Percentiles rank a stretch among this genome's conserved stretches.
phyloP scores from a whole-genome alignment of 1,140 invertebrate species.

The Heliconius eleuchia region DNA sequence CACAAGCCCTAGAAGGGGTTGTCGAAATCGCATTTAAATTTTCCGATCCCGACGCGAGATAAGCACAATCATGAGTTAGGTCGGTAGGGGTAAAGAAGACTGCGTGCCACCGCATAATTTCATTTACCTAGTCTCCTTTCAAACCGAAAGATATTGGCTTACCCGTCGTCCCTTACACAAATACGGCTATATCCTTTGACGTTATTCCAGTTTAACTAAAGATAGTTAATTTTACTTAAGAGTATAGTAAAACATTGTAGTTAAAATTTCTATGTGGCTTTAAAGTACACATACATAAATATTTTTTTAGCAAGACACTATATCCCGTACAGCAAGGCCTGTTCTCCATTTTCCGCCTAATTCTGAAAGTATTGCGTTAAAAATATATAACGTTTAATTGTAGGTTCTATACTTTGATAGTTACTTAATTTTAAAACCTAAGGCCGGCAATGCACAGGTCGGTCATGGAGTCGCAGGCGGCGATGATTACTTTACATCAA shows the following conservation, averaged over 20 bases:
- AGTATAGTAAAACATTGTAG: background rate
- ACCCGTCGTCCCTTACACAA: slow-evolving; percentile 39
- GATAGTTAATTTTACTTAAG: background rate
- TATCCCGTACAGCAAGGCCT: too few species aligned
- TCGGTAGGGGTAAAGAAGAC: slow-evolving; percentile 71
- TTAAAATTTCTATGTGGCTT: too few species aligned
- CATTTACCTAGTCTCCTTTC: slow-evolving; percentile 60
- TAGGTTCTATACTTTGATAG: too few species aligned
- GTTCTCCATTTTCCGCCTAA: too few species aligned
- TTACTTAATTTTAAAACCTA: too few species aligned
- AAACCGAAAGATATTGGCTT: slow-evolving; percentile 57
- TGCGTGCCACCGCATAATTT: slow-evolving; percentile 76
- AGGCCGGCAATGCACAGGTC: too few species aligned
- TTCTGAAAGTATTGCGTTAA: too few species aligned
- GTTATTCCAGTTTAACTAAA: background rate
- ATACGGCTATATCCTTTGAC: slow-evolving; percentile 29
- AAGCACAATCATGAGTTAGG: slow-evolving; percentile 76
- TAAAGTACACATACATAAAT: too few species aligned
- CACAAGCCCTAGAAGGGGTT: slow-evolving; percentile 58
- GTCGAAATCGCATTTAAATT: slow-evolving; percentile 74
- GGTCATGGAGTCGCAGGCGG: too few species aligned
- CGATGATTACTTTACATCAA: too few species aligned
- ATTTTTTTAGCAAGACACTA: too few species aligned
- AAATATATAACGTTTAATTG: too few species aligned
- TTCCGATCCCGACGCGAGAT: slow-evolving; percentile 66